These are phyloP conservation scores for Cheilosia scutellata DNA, from an alignment of 2,888 invertebrate genomes.

Conservation along the genomic window DNA sequence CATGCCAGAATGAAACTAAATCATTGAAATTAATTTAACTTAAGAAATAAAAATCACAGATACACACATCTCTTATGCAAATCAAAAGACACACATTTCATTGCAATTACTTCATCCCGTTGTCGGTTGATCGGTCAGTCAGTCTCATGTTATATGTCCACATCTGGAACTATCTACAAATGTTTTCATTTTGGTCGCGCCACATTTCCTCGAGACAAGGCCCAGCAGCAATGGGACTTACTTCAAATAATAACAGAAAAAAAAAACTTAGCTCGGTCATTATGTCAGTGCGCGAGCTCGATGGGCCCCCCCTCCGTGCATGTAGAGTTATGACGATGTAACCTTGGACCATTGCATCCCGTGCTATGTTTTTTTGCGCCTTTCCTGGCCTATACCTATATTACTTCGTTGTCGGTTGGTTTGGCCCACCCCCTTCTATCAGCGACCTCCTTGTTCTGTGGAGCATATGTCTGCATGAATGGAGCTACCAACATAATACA, in stretches of 20 bases:
- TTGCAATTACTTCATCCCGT: conserved; percentile 73
- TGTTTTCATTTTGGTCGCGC: conserved; percentile 66
- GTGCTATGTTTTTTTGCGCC: conserved; percentile 35
- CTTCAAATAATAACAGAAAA: conserved; percentile 16
- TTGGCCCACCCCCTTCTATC: background rate
- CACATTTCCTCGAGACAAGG: conserved; percentile 61
- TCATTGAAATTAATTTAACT: conserved; percentile 65
- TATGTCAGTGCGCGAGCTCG: conserved; percentile 63
- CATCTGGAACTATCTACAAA: conserved; percentile 69
- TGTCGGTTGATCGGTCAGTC: conserved; percentile 44
- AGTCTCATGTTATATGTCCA: conserved; percentile 34
- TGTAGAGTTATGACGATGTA: conserved; percentile 68
- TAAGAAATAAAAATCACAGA: conserved; percentile 58
- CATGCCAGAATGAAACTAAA: conserved; percentile 25
- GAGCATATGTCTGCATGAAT: conserved; percentile 66
- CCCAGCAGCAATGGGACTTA: conserved; percentile 54
- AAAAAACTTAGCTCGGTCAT: conserved; percentile 55
- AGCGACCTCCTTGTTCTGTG: conserved; percentile 36
- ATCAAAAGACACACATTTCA: conserved; percentile 66
- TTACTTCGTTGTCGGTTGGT: conserved; percentile 3
- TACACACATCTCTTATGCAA: conserved; percentile 73
- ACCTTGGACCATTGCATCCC: conserved; percentile 76
- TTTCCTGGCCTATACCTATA: conserved; percentile 57
- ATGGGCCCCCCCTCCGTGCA: conserved; percentile 15
- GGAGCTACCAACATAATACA: conserved; percentile 32